Evolutionary conservation across 1,140 invertebrate species (phyloP).

Genomic region (Papilio aristodemus): DNA sequence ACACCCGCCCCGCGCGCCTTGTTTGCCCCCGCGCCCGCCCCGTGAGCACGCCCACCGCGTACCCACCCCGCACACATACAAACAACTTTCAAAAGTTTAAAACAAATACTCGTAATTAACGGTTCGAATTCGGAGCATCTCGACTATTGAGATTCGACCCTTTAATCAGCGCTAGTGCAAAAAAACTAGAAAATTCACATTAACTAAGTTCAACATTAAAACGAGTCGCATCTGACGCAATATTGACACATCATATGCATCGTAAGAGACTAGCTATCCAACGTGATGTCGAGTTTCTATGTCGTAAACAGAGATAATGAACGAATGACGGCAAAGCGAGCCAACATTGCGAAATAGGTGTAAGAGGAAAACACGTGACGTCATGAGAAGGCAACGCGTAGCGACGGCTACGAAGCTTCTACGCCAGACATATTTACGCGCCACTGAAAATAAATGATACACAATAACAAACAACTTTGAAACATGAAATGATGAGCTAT

Average conservation of each 20-base stretch:
- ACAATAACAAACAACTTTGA: slow-evolving; percentile 31
- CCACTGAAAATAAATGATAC: slow-evolving; percentile 23
- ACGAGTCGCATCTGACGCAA: slow-evolving; percentile 34
- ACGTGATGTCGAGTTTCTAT: slow-evolving; percentile 37
- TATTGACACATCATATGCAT: slow-evolving; percentile 25
- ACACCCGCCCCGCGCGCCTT: slow-evolving; percentile 43
- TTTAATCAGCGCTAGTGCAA: neutral
- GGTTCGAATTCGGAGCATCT: slow-evolving; percentile 13
- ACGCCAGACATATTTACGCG: slow-evolving; percentile 40
- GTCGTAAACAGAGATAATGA: slow-evolving; percentile 36
- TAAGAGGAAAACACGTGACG: slow-evolving; percentile 33
- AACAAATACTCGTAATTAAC: slow-evolving; percentile 37
- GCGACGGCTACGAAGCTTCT: slow-evolving; percentile 40
- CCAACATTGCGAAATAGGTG: slow-evolving; percentile 41
- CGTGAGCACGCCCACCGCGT: slow-evolving; percentile 63
- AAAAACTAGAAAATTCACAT: slow-evolving; percentile 8
- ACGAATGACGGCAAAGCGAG: slow-evolving; percentile 32
- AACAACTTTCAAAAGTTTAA: slow-evolving; percentile 40
- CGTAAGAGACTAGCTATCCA: slow-evolving; percentile 1
- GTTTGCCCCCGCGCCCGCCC: slow-evolving; percentile 43
- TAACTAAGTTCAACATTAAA: slow-evolving; percentile 17
- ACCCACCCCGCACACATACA: slow-evolving; percentile 49
- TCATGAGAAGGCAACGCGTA: slow-evolving; percentile 34
- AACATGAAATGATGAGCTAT: neutral
- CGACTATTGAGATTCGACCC: slow-evolving; percentile 12